Evolutionary conservation across 2,797 vertebrate species (phyloP), one percentile per base, ranked within the genome.

Genomic region (Sciaenops ocellatus): DNA sequence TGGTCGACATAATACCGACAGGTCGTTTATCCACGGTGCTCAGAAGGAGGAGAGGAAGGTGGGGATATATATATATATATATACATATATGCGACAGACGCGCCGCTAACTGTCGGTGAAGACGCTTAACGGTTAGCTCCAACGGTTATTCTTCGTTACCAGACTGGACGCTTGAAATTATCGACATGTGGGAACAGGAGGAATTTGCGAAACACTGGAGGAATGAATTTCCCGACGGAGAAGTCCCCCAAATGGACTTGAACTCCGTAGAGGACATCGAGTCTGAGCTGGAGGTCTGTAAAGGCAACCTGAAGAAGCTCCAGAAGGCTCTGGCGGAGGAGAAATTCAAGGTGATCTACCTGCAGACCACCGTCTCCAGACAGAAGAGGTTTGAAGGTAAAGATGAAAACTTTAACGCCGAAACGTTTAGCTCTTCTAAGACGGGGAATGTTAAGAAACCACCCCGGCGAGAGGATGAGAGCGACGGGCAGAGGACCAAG

Each of bases 271-370:
- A 92, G 67, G 97, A 97, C 89, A 93, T 98, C 67, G 95, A 97
- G 89, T 92, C 76, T 20, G 97, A 98, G 95, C 95, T 99, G 94
- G 96, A 96, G 88, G 85, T 85, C 7, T 95, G 96, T 73, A 96
- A 96, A 87, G 65, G 88, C 70, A 95, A 95, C 48, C 94, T 98
- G 85, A 96, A 95, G 89, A 82, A 59, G 80, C 93, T 98, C 54
- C 97, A 98, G 95, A 96, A 96, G 83, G 95, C 95, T 68, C 92
- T 98, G 85, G 95, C 95, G 0, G 95, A 97, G 95, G 97, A 99
- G 95, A 97, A 96, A 79, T 98, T 98, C 93, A 98, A 98, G 95
- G 96, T 97, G 91, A 92, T 93, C 11, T 98, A 98, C 95, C 95
- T 98, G 94, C 94, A 98, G 95, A 95, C 96, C 81, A 96, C 95